phyloP scores from a whole-genome alignment of 35 echinoderm and acorn worm species.

The Ophioderma brevispina region DNA sequence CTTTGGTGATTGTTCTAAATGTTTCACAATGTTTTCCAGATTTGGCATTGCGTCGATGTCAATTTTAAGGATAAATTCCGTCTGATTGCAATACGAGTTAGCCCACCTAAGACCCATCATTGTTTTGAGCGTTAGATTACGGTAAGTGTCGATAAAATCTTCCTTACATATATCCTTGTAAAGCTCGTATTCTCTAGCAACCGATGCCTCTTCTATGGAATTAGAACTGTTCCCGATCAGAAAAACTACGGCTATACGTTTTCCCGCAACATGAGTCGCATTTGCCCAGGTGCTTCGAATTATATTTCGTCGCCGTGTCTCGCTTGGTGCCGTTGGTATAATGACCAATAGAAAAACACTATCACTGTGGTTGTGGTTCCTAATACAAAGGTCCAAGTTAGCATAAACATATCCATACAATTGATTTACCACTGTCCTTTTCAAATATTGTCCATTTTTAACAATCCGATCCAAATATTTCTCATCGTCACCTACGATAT shows the following conservation, averaged over 20 bases:
- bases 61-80: constrained; percentile 30
- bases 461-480: no score
- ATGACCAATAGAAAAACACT: constrained; percentile 22
- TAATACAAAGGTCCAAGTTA: no score
- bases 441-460: no score
- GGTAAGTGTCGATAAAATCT: constrained; percentile 49
- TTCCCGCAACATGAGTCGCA: neutral
- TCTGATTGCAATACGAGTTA: constrained; percentile 1
- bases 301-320: neutral
- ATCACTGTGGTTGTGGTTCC: no score
- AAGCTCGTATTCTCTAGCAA: constrained; percentile 14
- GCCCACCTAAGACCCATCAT: no score
- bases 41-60: constrained; percentile 71
- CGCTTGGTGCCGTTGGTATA: constrained; percentile 10
- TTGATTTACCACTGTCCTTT: no score
- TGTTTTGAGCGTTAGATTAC: constrained; percentile 69
- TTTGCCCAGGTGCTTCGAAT: constrained; percentile 26
- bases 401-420: no score
- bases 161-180: constrained; percentile 49
- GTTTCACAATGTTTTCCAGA: constrained; percentile 24
- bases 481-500: no score
- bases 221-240: constrained; percentile 4
- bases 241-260: constrained; percentile 15
- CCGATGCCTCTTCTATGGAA: neutral
- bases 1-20: neutral